Percentiles rank a stretch among this genome's conserved stretches.
These are phyloP conservation scores for Silurus lanzhouensis DNA, from an alignment of 2,797 vertebrate species.

Conservation along the genomic window DNA sequence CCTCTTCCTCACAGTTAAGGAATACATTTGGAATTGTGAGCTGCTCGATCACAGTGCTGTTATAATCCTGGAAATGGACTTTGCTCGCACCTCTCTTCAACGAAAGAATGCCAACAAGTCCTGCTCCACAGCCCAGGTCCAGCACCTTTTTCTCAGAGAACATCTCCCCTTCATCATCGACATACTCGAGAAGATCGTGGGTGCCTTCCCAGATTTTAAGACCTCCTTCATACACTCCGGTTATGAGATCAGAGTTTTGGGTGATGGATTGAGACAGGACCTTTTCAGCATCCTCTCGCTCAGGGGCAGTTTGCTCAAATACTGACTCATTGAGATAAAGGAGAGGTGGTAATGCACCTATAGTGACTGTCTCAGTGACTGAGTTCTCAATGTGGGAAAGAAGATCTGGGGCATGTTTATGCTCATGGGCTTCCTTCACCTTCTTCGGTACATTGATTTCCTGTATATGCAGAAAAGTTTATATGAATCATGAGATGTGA, in stretches of 20 bases:
- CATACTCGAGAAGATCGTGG: conserved; percentile 85
- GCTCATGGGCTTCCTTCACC: conserved; percentile 71
- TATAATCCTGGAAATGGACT: conserved; percentile 95
- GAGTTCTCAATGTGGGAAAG: conserved; percentile 62
- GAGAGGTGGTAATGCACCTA: conserved; percentile 74
- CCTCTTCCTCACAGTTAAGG: conserved; percentile 74
- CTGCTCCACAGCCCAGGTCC: conserved; percentile 94
- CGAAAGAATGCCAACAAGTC: conserved; percentile 86
- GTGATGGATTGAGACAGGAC: conserved; percentile 75
- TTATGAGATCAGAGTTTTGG: conserved; percentile 88
- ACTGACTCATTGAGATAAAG: conserved; percentile 77
- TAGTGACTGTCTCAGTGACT: conserved; percentile 71
- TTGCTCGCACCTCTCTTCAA: conserved; percentile 78
- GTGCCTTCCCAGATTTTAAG: conserved; percentile 98
- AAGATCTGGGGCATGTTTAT: conserved; percentile 61
- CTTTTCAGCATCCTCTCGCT: conserved; percentile 76
- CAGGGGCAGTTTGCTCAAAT: conserved; percentile 72
- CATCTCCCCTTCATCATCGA: conserved; percentile 74
- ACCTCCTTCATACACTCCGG: conserved; percentile 95
- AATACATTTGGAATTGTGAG: conserved; percentile 86
- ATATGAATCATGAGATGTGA: background rate
- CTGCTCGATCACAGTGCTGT: conserved; percentile 89
- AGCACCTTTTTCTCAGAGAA: conserved; percentile 81
- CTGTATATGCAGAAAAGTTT: conserved; percentile 13
- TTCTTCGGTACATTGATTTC: conserved; percentile 5